Evolutionary conservation across 2,888 invertebrate genomes (phyloP).

Genomic region (Alcis repandata): DNA sequence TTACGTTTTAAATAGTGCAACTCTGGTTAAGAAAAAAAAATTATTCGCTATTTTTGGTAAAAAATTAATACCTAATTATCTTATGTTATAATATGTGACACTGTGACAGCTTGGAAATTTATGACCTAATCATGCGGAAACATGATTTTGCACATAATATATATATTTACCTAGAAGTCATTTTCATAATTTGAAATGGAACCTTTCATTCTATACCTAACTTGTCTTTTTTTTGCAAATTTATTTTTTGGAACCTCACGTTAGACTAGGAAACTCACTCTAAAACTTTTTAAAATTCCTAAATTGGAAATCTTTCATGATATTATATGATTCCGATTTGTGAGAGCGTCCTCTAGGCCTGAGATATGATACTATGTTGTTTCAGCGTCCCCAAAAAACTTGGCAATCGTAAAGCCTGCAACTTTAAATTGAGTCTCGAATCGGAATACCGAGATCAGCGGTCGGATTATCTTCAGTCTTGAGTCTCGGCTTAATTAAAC

Average conservation of each 20-base stretch:
- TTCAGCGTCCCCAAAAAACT: conserved; percentile 57
- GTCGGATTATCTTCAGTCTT: conserved; percentile 73
- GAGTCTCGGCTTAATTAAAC: conserved; percentile 84
- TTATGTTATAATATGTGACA: background rate
- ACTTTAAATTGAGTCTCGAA: conserved; percentile 66
- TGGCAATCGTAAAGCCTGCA: conserved; percentile 66
- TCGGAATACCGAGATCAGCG: conserved; percentile 70
- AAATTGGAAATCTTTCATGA: background rate
- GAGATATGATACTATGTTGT: conserved; percentile 21
- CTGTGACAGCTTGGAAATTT: too few species aligned
- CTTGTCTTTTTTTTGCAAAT: background rate
- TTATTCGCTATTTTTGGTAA: too few species aligned
- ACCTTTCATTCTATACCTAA: too few species aligned
- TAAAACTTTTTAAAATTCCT: background rate
- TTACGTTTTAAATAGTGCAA: background rate
- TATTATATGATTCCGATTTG: background rate
- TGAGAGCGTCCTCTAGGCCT: background rate
- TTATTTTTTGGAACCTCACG: too few species aligned
- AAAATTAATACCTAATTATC: background rate
- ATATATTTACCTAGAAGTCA: too few species aligned
- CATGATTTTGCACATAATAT: too few species aligned
- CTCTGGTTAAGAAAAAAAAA: too few species aligned
- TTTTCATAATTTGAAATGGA: too few species aligned
- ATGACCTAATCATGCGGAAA: too few species aligned
- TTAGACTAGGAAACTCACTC: too few species aligned